Conservation (phyloP, 1,140 invertebrate species). For the Camponotus vicinus region DNA sequence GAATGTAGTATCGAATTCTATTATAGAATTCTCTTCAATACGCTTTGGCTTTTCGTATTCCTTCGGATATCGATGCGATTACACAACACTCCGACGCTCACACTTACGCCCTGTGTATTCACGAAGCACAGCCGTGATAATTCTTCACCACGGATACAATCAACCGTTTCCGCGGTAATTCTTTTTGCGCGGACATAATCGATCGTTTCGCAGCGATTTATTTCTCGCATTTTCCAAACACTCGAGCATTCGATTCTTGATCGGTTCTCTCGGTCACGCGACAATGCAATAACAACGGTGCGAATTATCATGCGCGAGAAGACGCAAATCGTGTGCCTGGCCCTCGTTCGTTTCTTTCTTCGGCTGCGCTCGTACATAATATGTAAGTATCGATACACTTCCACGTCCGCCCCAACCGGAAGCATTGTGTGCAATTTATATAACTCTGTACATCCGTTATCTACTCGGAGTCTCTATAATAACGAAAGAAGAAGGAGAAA, state of each 20-base stretch:
- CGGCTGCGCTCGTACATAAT: conserved; percentile 57
- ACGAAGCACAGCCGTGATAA: background rate
- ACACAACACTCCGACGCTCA: background rate
- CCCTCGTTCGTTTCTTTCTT: conserved; percentile 71
- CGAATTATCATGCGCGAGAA: conserved; percentile 15
- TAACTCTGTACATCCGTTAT: conserved; percentile 73
- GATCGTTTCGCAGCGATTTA: conserved; percentile 18
- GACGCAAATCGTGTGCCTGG: conserved; percentile 52
- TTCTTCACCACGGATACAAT: conserved; percentile 2
- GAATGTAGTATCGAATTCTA: background rate
- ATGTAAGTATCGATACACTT: conserved; percentile 73
- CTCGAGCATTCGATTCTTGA: background rate
- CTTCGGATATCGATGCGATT: background rate
- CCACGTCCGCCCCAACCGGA: conserved; percentile 74
- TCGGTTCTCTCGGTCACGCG: conserved; percentile 41
- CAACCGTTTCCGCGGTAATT: conserved; percentile 8
- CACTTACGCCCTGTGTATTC: background rate
- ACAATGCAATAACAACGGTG: conserved; percentile 31
- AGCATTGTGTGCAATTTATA: conserved; percentile 73
- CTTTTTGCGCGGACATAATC: background rate
- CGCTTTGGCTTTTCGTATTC: background rate
- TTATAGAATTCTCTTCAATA: background rate
- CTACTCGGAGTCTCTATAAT: conserved; percentile 73
- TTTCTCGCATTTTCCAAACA: conserved; percentile 16
- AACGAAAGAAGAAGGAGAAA: conserved; percentile 35